Evolutionary conservation across 2,888 invertebrate species (phyloP).

Genomic region (Oligia strigilis): DNA sequence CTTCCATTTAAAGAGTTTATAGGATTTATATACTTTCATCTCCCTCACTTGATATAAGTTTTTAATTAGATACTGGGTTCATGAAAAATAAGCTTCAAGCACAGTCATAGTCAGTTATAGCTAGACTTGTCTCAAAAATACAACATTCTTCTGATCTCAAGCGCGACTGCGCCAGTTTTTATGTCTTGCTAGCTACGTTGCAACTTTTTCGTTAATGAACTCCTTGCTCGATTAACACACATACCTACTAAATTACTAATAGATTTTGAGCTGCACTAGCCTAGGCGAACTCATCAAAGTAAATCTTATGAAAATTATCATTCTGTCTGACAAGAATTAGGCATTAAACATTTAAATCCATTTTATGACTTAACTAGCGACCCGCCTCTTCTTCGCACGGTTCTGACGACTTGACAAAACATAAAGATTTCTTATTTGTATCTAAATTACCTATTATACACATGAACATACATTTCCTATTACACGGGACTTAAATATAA

Average conservation of each 20-base stretch:
- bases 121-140: neutral
- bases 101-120: neutral
- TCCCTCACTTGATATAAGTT: neutral
- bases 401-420: neutral
- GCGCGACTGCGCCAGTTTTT: no score
- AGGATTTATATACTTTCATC: neutral
- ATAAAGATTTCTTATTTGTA: neutral
- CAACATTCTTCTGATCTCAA: neutral
- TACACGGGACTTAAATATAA: neutral
- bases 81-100: neutral
- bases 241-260: conserved; percentile 9
- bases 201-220: no score
- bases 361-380: conserved; percentile 3
- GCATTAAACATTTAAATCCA: conserved; percentile 13
- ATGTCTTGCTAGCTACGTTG: neutral
- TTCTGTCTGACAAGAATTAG: neutral
- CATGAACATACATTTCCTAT: no score
- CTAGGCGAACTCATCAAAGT: conserved; percentile 17
- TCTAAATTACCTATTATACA: neutral
- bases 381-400: no score
- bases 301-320: conserved; percentile 19
- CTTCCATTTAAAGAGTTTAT: neutral
- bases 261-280: neutral
- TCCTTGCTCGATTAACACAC: conserved; percentile 22
- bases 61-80: neutral